These are phyloP conservation scores for Drosophila ezoana DNA, from an alignment of 2,888 invertebrate genomes.

Conservation along the genomic window DNA sequence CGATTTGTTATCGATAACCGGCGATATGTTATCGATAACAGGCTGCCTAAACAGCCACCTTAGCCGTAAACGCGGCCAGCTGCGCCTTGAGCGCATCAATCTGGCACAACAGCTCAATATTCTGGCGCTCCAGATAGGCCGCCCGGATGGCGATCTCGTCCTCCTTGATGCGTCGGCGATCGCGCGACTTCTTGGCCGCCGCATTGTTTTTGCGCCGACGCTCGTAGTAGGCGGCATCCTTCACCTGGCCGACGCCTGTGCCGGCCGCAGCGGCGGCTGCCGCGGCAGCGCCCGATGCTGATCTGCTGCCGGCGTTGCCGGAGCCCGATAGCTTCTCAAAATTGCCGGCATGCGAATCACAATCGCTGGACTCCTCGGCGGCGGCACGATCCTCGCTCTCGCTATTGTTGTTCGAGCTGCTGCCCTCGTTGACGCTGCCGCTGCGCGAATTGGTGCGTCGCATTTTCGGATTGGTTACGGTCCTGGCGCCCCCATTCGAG, in stretches of 20 bases:
- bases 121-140: constrained; percentile 94
- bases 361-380: constrained; percentile 82
- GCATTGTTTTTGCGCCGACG: constrained; percentile 96
- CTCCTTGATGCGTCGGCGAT: constrained; percentile 94
- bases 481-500: constrained; percentile 87
- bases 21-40: constrained; percentile 18
- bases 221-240: constrained; percentile 95
- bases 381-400: constrained; percentile 82
- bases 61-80: constrained; percentile 85
- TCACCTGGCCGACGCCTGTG: constrained; percentile 79
- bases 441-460: constrained; percentile 86
- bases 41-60: constrained; percentile 51
- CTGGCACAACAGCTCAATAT: constrained; percentile 90
- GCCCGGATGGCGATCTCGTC: constrained; percentile 96
- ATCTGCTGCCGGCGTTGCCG: neutral
- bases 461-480: constrained; percentile 90
- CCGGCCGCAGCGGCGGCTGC: constrained; percentile 11
- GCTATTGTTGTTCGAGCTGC: constrained; percentile 79
- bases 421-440: constrained; percentile 78
- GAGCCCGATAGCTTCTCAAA: constrained; percentile 54
- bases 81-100: constrained; percentile 88
- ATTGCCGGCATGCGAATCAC: constrained; percentile 81
- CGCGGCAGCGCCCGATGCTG: constrained; percentile 1
- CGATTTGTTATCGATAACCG: constrained; percentile 29
- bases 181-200: constrained; percentile 97